phyloP scores from a whole-genome alignment of 2,888 invertebrate genomes.

The Theodoxus fluviatilis region DNA sequence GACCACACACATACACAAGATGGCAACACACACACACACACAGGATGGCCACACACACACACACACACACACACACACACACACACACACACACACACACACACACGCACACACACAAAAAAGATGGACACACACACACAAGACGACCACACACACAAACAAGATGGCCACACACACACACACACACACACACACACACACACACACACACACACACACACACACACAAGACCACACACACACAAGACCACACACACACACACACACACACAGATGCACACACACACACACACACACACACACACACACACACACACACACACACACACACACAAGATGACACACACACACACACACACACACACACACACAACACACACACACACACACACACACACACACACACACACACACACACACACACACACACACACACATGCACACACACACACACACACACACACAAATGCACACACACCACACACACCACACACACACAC shows the following conservation, averaged over 20 bases:
- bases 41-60: too few relatives aligned
- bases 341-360: background rate
- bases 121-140: background rate
- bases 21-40: too few relatives aligned
- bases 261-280: background rate
- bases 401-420: constrained; percentile 19
- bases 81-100: background rate
- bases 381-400: background rate
- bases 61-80: background rate
- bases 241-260: background rate
- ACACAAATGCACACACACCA: too few relatives aligned
- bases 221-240: background rate
- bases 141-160: background rate
- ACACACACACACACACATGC: constrained; percentile 26
- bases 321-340: background rate
- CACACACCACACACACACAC: too few relatives aligned
- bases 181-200: background rate
- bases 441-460: background rate
- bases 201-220: constrained; percentile 5
- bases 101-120: background rate
- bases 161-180: background rate
- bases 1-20: too few relatives aligned
- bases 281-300: constrained; percentile 1
- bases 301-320: background rate
- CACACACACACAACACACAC: background rate